Base-by-base conservation (phyloP, 2,888 invertebrate species). In the Amphipoea oculea region DNA sequence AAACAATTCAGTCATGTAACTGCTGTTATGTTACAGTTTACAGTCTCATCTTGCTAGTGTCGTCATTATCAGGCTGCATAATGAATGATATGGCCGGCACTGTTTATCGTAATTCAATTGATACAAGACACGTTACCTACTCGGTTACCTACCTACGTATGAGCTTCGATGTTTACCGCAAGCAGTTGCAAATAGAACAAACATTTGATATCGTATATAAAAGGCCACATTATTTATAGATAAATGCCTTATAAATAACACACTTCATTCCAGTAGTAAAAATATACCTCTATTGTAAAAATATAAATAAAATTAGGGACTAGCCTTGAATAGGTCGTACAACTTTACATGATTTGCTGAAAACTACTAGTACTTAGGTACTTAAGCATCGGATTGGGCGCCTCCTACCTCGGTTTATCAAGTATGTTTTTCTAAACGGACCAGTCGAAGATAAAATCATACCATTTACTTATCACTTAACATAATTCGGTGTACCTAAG, bases 41-140 rank as follows among this genome's bases (percentile, higher is more conserved):
- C 51, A 23, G 48, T 54, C 45, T 54, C 86, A 68, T 85, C 63
- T 81, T 72, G 67, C 51, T 45, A 40, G 12, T 51, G 70, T 40
- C 69, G 45, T 51, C 40, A 54, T 76, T 72, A 82, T 81, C 76
- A 85, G 67, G 29, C 17, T 54, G 40, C 71, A 40, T 71, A 75
- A 60, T 79, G 40, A 60, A 68, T 54, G 45, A 78, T 69, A 83
- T 72, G 71, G 51, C 70, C 23, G 66, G 17, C 29, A 73, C 60
- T 76, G 76, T 76, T 73, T 83, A 79, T 76, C 66, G 45, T 71
- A 75, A 77, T 73, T 76, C 65, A 78, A 74, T 79, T 72, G 76
- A 78, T 78, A 73, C 73, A 74, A 84, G 63, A 81, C 65, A 71
- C 70, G 20, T 29, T 66, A 45, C 42, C 9, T 45, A 51, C 62